Conservation (phyloP, 2,113 vertebrate species). For the Apistogramma diplotaenia region DNA sequence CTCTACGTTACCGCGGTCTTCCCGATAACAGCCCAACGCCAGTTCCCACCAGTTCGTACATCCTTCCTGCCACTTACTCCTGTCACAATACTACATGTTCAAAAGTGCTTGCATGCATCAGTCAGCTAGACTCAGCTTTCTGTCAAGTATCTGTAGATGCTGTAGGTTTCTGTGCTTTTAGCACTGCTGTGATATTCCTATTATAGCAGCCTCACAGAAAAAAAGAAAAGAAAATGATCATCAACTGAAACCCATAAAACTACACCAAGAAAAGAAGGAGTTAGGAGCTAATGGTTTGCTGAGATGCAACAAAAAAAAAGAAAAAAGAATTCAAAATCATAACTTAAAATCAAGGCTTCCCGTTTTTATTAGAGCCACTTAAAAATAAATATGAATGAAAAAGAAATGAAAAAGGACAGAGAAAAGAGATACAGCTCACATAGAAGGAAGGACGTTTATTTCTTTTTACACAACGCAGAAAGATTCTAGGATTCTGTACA, state of each 20-base stretch:
- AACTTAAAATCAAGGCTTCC: constrained; percentile 49
- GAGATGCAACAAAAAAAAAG: constrained; percentile 25
- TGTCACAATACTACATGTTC: constrained; percentile 26
- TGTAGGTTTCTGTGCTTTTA: constrained; percentile 5
- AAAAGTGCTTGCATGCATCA: constrained; percentile 49
- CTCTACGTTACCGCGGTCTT: constrained; percentile 30
- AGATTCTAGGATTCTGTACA: constrained; percentile 88
- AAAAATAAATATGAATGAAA: constrained; percentile 59
- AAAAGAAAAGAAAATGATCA: neutral
- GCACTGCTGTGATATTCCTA: constrained; percentile 16
- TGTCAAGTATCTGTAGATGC: constrained; percentile 20
- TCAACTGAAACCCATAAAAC: neutral
- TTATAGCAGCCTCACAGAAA: constrained; percentile 27
- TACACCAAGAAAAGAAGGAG: neutral
- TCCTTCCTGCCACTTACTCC: constrained; percentile 14
- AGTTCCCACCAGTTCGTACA: constrained; percentile 14
- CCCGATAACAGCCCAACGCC: constrained; percentile 33
- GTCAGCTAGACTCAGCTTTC: constrained; percentile 40
- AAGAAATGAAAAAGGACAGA: constrained; percentile 50
- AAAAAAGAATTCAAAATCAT: constrained; percentile 6
- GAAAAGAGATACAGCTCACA: constrained; percentile 74
- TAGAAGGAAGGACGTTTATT: constrained; percentile 89
- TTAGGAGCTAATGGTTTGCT: neutral
- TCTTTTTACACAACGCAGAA: constrained; percentile 81
- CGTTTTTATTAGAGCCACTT: constrained; percentile 59